phyloP scores from a whole-genome alignment of 2,888 invertebrate species.

The Cyaniris semiargus region DNA sequence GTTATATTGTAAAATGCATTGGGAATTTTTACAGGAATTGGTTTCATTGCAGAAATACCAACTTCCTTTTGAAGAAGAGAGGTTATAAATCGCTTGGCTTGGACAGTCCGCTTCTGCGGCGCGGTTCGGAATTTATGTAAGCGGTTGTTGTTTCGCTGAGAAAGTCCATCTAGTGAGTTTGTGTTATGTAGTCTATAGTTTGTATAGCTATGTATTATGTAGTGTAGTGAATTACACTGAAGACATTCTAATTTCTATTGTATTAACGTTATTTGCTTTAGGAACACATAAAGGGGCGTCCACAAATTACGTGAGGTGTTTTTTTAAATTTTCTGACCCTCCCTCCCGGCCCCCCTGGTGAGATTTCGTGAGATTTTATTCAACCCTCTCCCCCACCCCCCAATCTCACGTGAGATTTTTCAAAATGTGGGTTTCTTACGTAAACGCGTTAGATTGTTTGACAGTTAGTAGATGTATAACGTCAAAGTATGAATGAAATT shows the following conservation, averaged over 20 bases:
- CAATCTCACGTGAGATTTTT: no score
- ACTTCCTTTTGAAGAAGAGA: neutral
- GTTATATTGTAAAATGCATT: neutral
- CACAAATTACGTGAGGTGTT: no score
- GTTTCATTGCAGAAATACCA: neutral
- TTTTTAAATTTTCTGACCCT: no score
- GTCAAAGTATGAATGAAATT: no score
- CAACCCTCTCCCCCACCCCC: no score
- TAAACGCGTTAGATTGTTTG: no score
- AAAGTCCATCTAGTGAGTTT: neutral
- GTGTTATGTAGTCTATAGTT: neutral
- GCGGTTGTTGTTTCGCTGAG: slow-evolving; percentile 1
- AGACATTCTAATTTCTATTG: neutral
- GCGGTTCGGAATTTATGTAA: neutral
- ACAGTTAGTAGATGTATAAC: no score
- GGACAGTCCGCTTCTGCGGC: neutral
- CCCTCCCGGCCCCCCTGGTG: no score
- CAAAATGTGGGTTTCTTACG: no score
- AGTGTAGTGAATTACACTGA: neutral
- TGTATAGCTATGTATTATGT: neutral
- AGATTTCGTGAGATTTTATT: no score
- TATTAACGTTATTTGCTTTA: neutral
- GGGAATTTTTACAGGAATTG: neutral
- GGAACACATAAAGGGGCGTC: no score
- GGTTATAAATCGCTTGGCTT: neutral